A percentile compares a stretch with the other conserved stretches of the same genome.
These are phyloP conservation scores for Siniperca undulata DNA, from an alignment of 2,797 vertebrate genomes.

Conservation along the genomic window DNA sequence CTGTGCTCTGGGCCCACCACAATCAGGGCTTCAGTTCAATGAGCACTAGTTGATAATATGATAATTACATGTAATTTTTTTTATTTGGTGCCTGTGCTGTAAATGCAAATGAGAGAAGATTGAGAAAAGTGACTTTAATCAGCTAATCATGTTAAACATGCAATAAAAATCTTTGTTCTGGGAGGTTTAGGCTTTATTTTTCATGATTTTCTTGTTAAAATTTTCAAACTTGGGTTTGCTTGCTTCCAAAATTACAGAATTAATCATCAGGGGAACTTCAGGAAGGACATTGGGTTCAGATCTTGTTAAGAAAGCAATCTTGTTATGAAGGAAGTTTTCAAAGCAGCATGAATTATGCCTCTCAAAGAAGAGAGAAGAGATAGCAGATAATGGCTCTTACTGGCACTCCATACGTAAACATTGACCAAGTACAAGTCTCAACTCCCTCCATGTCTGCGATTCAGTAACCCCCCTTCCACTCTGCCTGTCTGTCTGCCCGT, in stretches of 20 bases:
- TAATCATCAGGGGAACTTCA: slow-evolving; percentile 5
- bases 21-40: slow-evolving; percentile 35
- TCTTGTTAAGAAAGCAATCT: slow-evolving; percentile 28
- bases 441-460: slow-evolving; percentile 59
- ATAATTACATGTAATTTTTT: slow-evolving; percentile 35
- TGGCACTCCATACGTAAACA: slow-evolving; percentile 38
- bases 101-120: slow-evolving; percentile 44
- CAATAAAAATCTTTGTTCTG: neutral
- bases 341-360: slow-evolving; percentile 48
- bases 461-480: slow-evolving; percentile 57
- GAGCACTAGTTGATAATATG: slow-evolving; percentile 15
- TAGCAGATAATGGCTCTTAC: slow-evolving; percentile 32
- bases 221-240: neutral
- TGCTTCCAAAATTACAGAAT: slow-evolving; percentile 8
- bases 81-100: slow-evolving; percentile 42
- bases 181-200: neutral
- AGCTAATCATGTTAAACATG: slow-evolving; percentile 32
- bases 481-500: slow-evolving; percentile 55
- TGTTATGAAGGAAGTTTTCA: slow-evolving; percentile 60
- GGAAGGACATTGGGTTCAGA: neutral
- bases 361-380: slow-evolving; percentile 34
- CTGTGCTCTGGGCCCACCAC: slow-evolving; percentile 29
- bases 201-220: neutral
- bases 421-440: slow-evolving; percentile 28
- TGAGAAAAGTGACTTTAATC: slow-evolving; percentile 36